Percentiles rank a stretch among this genome's conserved stretches.
Conservation (phyloP, 2,888 invertebrate genomes). For the Silvanus unidentatus region DNA sequence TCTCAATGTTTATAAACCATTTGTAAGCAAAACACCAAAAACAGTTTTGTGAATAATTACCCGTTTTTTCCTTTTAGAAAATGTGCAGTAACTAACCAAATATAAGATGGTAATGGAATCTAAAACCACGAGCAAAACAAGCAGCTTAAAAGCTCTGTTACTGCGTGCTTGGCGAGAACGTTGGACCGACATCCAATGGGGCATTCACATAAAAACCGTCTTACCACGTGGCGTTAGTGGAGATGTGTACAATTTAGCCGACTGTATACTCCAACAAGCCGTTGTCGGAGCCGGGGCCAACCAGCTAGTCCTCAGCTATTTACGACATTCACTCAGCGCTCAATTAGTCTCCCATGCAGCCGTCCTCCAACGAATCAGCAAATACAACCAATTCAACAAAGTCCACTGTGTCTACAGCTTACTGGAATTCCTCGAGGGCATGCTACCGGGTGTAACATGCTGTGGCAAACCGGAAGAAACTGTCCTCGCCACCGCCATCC, state of each 20-base stretch:
- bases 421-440: slow-evolving; percentile 76
- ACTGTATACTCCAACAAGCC: slow-evolving; percentile 90
- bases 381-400: slow-evolving; percentile 75
- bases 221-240: slow-evolving; percentile 84
- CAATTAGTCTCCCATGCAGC: slow-evolving; percentile 89
- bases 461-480: slow-evolving; percentile 85
- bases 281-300: slow-evolving; percentile 91
- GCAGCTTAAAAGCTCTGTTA: slow-evolving; percentile 71
- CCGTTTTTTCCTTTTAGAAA: too few species aligned
- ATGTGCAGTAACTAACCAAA: too few species aligned
- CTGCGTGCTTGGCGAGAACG: slow-evolving; percentile 90
- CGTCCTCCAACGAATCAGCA: slow-evolving; percentile 79
- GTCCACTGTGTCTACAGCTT: slow-evolving; percentile 83
- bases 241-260: slow-evolving; percentile 88
- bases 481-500: slow-evolving; percentile 73
- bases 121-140: slow-evolving; percentile 78
- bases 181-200: slow-evolving; percentile 95
- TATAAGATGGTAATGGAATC: slow-evolving; percentile 57
- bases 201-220: slow-evolving; percentile 90
- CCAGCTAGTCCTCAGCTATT: slow-evolving; percentile 81
- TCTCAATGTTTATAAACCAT: too few species aligned
- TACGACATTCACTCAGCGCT: slow-evolving; percentile 85
- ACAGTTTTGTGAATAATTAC: too few species aligned
- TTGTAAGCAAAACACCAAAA: too few species aligned
- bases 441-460: slow-evolving; percentile 56